A percentile compares a stretch with the other conserved stretches of the same genome.
Evolutionary conservation across 2,797 vertebrate species (phyloP).

Genomic region (Siniperca undulata): DNA sequence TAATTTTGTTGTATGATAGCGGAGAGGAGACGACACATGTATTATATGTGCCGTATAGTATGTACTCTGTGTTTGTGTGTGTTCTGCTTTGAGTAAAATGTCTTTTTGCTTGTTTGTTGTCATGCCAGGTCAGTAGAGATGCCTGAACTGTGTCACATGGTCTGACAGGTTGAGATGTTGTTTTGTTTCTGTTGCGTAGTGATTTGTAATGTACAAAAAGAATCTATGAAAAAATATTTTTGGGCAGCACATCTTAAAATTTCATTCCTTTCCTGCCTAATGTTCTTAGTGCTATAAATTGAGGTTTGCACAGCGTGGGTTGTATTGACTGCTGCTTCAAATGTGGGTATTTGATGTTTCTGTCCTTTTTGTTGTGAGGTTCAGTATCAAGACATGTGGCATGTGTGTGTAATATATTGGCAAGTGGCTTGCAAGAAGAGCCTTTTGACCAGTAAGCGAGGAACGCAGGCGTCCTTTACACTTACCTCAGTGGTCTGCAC

Average conservation of each 20-base stretch:
- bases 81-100: constrained; percentile 26
- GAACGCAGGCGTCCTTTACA: constrained; percentile 39
- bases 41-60: not conserved
- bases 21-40: constrained; percentile 11
- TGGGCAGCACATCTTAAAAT: constrained; percentile 13
- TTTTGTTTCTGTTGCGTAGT: constrained; percentile 14
- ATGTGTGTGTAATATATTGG: constrained; percentile 7
- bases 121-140: constrained; percentile 47
- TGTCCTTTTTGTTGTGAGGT: constrained; percentile 33
- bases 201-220: constrained; percentile 39
- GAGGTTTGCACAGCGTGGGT: constrained; percentile 20
- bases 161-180: constrained; percentile 39
- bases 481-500: constrained; percentile 54
- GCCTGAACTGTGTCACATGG: constrained; percentile 40
- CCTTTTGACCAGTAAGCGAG: constrained; percentile 23
- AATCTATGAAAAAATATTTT: constrained; percentile 21
- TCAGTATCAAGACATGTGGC: constrained; percentile 14
- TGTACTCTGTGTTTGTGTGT: constrained; percentile 8
- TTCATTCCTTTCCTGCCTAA: constrained; percentile 13
- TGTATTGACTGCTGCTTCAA: constrained; percentile 23
- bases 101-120: constrained; percentile 39
- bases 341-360: constrained; percentile 27
- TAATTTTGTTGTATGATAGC: constrained; percentile 63
- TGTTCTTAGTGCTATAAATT: constrained; percentile 22
- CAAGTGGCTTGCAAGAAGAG: constrained; percentile 9